Evolutionary conservation across 1,140 invertebrate genomes (phyloP), one percentile per base, ranked within the genome.

Genomic region (Euura saliciscinereae): DNA sequence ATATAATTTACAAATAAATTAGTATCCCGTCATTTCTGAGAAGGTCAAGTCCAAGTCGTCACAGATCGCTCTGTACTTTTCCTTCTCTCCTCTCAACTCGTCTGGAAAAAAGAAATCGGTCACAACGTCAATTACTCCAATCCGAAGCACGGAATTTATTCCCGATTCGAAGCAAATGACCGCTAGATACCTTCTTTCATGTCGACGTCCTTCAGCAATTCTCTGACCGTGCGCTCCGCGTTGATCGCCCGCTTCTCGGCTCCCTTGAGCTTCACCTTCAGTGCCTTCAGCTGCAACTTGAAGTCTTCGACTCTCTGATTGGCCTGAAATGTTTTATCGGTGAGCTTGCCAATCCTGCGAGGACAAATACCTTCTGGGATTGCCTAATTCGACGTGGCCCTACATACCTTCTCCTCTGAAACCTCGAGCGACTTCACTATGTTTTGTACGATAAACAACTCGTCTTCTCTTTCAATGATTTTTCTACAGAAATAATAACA

Each of bases 11-110:
- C 51, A n/a, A 28, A 28, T 28, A 59, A 6, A 59, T 82, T 88
- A 89, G 74, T 87, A 89, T 83, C 88, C 88, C 46, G 88, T 87
- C 82, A 88, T 86, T 72, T 89, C 88, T 71, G 88, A 86, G 74
- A 93, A 90, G 68, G 93, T 94, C 72, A 90, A 87, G 79, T 95
- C 94, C 87, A 95, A 91, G 82, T 95, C 94, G 76, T 93, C 91
- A 80, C 92, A 91, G 42, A 95, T 87, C 73, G 90, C 87, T 83
- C 90, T 92, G 86, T 91, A 92, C 81, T 92, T 91, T 77, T 93
- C 91, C 81, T 92, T 92, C 80, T 93, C 91, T 81, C 90, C 87
- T 79, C 92, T 88, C 72, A 95, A 86, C 78, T 94, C 92, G 83
- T 93, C 93, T 94, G 87, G 71, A 87, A 86, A 44, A 6, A 73